Evolutionary conservation across 2,797 vertebrate species (phyloP).

Genomic region (Ciconia nigra): DNA sequence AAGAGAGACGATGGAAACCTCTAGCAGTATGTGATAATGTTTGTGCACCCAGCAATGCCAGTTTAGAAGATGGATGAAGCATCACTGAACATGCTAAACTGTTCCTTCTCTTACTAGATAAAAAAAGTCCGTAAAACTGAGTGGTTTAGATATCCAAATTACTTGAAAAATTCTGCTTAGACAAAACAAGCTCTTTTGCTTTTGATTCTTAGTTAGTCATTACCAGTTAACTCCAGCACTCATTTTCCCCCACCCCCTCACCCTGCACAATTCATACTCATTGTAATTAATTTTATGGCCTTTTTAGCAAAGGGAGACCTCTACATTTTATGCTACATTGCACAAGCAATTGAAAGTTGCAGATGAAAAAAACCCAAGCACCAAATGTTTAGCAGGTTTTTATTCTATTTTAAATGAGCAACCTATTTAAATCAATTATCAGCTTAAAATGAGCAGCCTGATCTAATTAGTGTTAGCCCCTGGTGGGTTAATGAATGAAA

Average conservation of each 20-base stretch:
- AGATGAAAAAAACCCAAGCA: slow-evolving; percentile 82
- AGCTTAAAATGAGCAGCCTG: slow-evolving; percentile 82
- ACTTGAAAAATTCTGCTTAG: background rate
- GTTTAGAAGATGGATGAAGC: background rate
- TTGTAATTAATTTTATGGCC: slow-evolving; percentile 84
- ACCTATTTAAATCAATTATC: slow-evolving; percentile 89
- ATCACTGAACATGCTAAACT: background rate
- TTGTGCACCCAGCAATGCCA: background rate
- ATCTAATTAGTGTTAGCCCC: slow-evolving; percentile 83
- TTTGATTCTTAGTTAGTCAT: slow-evolving; percentile 64
- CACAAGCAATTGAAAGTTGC: slow-evolving; percentile 89
- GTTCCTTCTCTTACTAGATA: background rate
- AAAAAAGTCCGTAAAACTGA: background rate
- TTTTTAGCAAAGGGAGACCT: slow-evolving; percentile 79
- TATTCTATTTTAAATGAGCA: slow-evolving; percentile 85
- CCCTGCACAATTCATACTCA: slow-evolving; percentile 72
- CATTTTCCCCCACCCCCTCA: slow-evolving; percentile 41
- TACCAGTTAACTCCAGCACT: slow-evolving; percentile 64
- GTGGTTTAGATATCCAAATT: background rate
- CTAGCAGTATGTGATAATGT: background rate
- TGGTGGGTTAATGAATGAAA: slow-evolving; percentile 82
- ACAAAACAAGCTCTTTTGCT: slow-evolving; percentile 32
- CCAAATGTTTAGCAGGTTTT: slow-evolving; percentile 89
- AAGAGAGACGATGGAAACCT: background rate
- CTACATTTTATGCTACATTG: slow-evolving; percentile 86